These are phyloP conservation scores for Paralvinella palmiformis DNA, from an alignment of 1,140 invertebrate species.

Conservation along the genomic window DNA sequence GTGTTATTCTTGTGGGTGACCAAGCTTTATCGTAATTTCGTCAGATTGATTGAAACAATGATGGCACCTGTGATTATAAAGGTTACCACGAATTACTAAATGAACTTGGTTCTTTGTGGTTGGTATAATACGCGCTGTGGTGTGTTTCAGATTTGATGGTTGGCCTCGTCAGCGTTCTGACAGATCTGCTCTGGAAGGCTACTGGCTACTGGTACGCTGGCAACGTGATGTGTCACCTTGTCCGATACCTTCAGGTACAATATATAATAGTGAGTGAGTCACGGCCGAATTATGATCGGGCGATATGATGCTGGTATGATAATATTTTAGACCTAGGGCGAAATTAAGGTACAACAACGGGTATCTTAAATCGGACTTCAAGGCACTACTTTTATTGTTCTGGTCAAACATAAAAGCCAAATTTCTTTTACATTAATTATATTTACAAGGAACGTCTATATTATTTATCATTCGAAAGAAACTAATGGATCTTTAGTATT, in stretches of 20 bases:
- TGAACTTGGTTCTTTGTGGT: neutral
- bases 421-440: neutral
- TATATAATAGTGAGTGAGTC: conserved; percentile 28
- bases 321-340: neutral
- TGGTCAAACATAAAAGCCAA: neutral
- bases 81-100: neutral
- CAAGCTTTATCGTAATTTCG: neutral
- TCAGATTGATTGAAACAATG: neutral
- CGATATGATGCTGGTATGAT: neutral
- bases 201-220: conserved; percentile 74
- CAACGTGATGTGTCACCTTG: conserved; percentile 69
- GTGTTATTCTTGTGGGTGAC: no score
- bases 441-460: no score
- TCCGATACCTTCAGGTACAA: conserved; percentile 67
- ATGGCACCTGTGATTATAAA: neutral
- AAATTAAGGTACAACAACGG: neutral
- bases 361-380: neutral
- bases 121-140: neutral
- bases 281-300: no score
- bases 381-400: neutral
- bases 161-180: conserved; percentile 70
- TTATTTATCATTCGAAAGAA: no score
- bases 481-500: no score
- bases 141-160: conserved; percentile 71
- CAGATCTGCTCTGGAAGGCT: conserved; percentile 69